Conservation (phyloP, 2,113 vertebrate species). For the Callithrix jacchus region DNA sequence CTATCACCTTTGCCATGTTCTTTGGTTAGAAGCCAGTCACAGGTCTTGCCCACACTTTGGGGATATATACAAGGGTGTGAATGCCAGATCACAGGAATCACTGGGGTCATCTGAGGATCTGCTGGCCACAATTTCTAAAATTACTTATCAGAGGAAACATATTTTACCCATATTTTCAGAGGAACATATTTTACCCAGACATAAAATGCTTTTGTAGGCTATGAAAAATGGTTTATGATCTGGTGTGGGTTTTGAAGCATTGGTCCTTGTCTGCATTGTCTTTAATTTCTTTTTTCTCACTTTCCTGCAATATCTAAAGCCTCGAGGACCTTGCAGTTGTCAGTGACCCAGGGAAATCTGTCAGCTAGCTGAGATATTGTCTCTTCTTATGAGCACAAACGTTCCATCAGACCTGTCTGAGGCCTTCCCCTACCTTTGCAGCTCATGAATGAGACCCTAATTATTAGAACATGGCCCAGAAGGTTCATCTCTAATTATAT, state of each 20-base stretch:
- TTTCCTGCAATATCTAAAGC: background rate
- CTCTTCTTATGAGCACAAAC: background rate
- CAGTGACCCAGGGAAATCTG: background rate
- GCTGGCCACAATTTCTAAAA: background rate
- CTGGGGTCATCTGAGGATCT: background rate
- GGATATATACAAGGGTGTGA: background rate
- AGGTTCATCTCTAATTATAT: background rate
- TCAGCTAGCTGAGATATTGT: background rate
- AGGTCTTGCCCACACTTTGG: background rate
- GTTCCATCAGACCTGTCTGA: background rate
- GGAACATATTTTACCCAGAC: background rate
- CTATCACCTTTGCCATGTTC: background rate
- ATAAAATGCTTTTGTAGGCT: background rate
- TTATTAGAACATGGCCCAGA: background rate
- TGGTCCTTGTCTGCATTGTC: background rate
- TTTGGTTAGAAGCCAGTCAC: background rate
- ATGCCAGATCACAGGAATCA: background rate
- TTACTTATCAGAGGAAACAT: background rate
- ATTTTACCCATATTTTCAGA: background rate
- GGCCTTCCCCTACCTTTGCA: too few relatives aligned
- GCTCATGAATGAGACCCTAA: background rate
- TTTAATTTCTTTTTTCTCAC: background rate
- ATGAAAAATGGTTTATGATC: background rate
- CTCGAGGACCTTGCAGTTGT: background rate
- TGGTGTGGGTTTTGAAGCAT: background rate